These are phyloP conservation scores for Todiramphus chloris DNA, from an alignment of 2,113 vertebrate genomes.

Conservation along the genomic window DNA sequence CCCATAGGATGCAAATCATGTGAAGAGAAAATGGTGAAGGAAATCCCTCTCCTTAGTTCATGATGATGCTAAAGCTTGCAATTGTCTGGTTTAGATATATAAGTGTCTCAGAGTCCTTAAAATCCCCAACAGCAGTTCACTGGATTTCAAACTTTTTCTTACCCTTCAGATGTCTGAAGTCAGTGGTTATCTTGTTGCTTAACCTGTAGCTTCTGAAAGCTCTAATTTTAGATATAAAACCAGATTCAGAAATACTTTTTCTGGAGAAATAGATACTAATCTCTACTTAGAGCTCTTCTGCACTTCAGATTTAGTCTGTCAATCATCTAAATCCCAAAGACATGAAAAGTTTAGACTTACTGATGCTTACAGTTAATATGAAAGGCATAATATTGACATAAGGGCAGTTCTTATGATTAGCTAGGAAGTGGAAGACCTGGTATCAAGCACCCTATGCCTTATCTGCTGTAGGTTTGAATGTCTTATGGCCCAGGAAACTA, in stretches of 20 bases:
- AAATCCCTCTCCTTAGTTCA: not conserved
- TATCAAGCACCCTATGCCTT: not conserved
- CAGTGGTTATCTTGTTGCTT: not conserved
- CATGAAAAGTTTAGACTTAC: fast-evolving
- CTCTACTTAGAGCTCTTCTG: not conserved
- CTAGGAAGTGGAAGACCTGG: not conserved
- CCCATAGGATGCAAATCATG: fast-evolving
- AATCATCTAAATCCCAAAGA: not conserved
- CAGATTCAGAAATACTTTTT: not conserved
- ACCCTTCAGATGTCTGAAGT: not conserved
- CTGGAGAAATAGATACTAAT: not conserved
- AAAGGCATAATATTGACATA: not conserved
- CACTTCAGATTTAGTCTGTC: not conserved
- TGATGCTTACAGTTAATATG: not conserved
- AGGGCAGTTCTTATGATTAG: not conserved
- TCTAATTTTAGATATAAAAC: not conserved
- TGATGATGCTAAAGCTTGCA: not conserved
- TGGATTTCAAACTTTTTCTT: not conserved
- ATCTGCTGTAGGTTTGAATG: not conserved
- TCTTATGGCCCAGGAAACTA: not conserved
- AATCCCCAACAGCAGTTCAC: not conserved
- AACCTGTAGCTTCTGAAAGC: not conserved
- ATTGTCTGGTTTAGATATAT: not conserved
- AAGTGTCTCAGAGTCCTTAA: not conserved
- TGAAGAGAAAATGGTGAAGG: not conserved